phyloP scores from a whole-genome alignment of 2,888 invertebrate genomes.

The Clusia tigrina region DNA sequence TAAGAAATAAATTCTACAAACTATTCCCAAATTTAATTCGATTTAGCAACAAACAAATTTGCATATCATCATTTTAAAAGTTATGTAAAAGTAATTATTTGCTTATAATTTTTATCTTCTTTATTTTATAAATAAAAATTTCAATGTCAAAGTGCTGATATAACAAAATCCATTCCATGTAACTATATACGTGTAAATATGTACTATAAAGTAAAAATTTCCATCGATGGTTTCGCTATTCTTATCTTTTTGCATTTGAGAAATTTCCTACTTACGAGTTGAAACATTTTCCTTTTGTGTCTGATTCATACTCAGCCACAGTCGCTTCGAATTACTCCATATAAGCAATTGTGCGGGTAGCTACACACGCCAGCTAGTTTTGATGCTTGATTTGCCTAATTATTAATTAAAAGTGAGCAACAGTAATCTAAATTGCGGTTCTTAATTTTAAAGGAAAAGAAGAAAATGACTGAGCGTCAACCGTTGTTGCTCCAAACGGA shows the following conservation, averaged over 20 bases:
- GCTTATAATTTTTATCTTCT: too few species aligned
- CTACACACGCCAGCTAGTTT: conserved; percentile 1
- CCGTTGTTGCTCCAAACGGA: conserved; percentile 68
- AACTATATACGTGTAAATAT: too few species aligned
- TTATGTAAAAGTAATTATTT: too few species aligned
- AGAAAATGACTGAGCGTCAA: conserved; percentile 75
- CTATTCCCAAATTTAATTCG: too few species aligned
- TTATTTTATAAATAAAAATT: too few species aligned
- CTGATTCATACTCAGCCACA: too few species aligned
- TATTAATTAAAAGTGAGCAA: neutral
- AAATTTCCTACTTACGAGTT: neutral
- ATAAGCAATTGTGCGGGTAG: neutral
- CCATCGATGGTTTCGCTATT: neutral
- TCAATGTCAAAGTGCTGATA: too few species aligned
- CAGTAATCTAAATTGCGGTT: neutral
- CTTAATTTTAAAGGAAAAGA: conserved; percentile 30
- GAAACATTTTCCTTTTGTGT: neutral
- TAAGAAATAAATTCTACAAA: too few species aligned
- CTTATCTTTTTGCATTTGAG: neutral
- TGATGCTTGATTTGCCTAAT: neutral
- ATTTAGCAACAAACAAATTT: too few species aligned
- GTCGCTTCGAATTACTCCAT: neutral
- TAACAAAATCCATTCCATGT: too few species aligned
- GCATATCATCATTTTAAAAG: too few species aligned
- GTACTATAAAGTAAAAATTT: neutral